A percentile compares a stretch with the other conserved stretches of the same genome.
Evolutionary conservation across 2,888 invertebrate species (phyloP).

Genomic region (Zygaena filipendulae): DNA sequence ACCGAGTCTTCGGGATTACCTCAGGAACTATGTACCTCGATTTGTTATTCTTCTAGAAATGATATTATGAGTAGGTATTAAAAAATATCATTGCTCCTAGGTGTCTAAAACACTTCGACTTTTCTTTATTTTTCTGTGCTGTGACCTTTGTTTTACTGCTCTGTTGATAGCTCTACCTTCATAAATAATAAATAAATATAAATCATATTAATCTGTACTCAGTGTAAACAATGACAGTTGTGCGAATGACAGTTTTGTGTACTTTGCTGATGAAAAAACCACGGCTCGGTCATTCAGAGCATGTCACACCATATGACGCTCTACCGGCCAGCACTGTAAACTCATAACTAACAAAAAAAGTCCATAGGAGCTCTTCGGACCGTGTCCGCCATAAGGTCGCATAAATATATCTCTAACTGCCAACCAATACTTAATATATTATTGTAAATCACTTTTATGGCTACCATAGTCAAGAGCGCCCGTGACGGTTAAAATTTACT

Average conservation of each 20-base stretch:
- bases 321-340: slow-evolving; percentile 33
- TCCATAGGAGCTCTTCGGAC: slow-evolving; percentile 45
- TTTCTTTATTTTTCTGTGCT: too few species aligned
- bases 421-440: slow-evolving; percentile 45
- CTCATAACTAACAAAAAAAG: slow-evolving; percentile 44
- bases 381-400: slow-evolving; percentile 53
- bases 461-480: slow-evolving; percentile 47
- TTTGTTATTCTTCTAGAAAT: too few species aligned
- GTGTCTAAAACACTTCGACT: too few species aligned
- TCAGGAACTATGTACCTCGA: too few species aligned
- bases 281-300: slow-evolving; percentile 43
- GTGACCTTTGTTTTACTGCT: too few species aligned
- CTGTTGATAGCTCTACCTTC: too few species aligned
- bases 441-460: slow-evolving; percentile 65
- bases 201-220: too few species aligned
- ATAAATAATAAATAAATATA: too few species aligned
- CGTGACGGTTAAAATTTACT: slow-evolving; percentile 63
- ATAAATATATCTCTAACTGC: slow-evolving; percentile 49
- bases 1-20: too few species aligned
- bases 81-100: too few species aligned
- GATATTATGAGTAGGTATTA: too few species aligned
- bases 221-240: slow-evolving; percentile 34
- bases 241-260: slow-evolving; percentile 20
- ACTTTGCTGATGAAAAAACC: slow-evolving; percentile 30
- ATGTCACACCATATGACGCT: slow-evolving; percentile 53